phyloP scores from a whole-genome alignment of 2,888 invertebrate genomes.

The Chesias legatella region DNA sequence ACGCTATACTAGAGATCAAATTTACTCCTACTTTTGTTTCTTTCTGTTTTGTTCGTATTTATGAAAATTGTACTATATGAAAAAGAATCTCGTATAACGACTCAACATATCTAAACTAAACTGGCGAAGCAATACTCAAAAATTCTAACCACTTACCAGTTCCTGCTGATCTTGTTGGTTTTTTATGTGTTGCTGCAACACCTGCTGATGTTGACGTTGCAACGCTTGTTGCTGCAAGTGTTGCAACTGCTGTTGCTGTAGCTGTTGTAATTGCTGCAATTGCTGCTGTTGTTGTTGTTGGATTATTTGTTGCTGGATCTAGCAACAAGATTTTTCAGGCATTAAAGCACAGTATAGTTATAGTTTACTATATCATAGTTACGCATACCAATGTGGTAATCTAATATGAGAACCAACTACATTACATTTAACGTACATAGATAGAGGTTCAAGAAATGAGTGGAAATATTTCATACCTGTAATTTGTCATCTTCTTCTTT shows the following conservation, averaged over 20 bases:
- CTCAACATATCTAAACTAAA: too few species aligned
- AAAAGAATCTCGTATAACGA: too few species aligned
- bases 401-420: too few species aligned
- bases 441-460: not conserved
- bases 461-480: slow-evolving; percentile 43
- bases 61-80: too few species aligned
- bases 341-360: too few species aligned
- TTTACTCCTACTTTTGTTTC: too few species aligned
- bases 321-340: not conserved
- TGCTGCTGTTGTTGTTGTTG: slow-evolving; percentile 60
- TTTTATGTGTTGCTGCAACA: slow-evolving; percentile 81
- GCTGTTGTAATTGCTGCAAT: slow-evolving; percentile 53
- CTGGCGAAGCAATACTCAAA: too few species aligned
- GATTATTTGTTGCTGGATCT: slow-evolving; percentile 73
- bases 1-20: too few species aligned
- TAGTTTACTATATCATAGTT: too few species aligned
- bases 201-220: slow-evolving; percentile 65
- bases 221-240: slow-evolving; percentile 58
- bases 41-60: not conserved
- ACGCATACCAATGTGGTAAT: too few species aligned
- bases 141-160: slow-evolving; percentile 50
- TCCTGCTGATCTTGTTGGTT: slow-evolving; percentile 78
- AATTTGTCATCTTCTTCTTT: slow-evolving; percentile 74
- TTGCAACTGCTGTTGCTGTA: slow-evolving; percentile 56
- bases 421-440: too few species aligned